These are phyloP conservation scores for Entelurus aequoreus DNA, from an alignment of 2,113 vertebrate genomes.

Conservation along the genomic window DNA sequence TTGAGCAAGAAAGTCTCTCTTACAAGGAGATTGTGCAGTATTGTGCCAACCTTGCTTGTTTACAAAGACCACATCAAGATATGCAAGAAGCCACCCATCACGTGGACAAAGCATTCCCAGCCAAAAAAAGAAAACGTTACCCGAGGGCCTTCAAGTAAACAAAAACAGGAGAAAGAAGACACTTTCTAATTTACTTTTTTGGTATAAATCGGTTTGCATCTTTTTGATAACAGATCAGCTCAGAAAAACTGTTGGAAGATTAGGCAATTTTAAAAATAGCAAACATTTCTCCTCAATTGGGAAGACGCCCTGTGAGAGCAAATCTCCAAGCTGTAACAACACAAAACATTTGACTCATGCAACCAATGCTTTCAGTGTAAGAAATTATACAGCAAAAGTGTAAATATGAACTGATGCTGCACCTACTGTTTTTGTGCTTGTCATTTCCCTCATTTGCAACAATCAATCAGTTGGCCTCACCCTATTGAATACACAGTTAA, in stretches of 20 bases:
- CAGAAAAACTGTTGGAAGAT: background rate
- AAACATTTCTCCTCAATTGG: background rate
- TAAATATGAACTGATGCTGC: background rate
- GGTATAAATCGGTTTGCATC: background rate
- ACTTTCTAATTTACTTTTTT: background rate
- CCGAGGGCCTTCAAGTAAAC: too few relatives aligned
- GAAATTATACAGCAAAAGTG: background rate
- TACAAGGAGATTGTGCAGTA: background rate
- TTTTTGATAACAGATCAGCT: background rate
- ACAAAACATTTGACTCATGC: background rate
- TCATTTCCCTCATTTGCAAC: constrained; percentile 17
- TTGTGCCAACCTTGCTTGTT: background rate
- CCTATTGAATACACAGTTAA: constrained; percentile 54
- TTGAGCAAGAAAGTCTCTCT: background rate
- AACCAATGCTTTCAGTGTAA: background rate
- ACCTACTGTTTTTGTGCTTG: constrained; percentile 13
- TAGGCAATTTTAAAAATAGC: background rate
- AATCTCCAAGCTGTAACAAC: too few relatives aligned
- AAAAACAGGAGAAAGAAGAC: too few relatives aligned
- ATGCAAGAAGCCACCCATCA: background rate
- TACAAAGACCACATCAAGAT: background rate
- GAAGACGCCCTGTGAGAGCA: background rate
- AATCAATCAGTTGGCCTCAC: constrained; percentile 23
- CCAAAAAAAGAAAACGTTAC: background rate
- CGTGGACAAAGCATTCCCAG: background rate